Evolutionary conservation across 2,113 vertebrate genomes (phyloP), one percentile per base, ranked within the genome.

Genomic region (Gasterosteus aculeatus): DNA sequence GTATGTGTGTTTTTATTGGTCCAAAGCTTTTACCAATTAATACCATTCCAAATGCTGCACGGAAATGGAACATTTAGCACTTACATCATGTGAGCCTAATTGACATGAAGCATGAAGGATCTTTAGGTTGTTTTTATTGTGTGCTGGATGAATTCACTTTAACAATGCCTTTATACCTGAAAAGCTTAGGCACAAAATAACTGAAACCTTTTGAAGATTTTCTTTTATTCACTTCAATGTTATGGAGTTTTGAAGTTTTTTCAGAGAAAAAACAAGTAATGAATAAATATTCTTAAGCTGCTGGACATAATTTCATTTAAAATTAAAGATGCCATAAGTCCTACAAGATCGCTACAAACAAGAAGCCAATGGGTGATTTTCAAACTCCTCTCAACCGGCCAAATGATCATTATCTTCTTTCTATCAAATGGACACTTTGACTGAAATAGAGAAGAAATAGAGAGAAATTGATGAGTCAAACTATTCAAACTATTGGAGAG

Each of bases 401-500:
- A 14, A 39, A 3, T 57, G 47, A 46, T 66, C 72, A 47, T 39
- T 49, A n/a, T 31, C 19, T n/a, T 42, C 35, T 44, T 6, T 44
- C 9, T 9, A 63, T 15, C 6, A 72, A 72, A 67, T 38, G 7
- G 38, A 18, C 62, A 67, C 62, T 54, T 61, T 53, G 14, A 38
- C 46, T 62, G 35, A 67, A 78, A 49, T 7, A 19, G 51, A 16
- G 10, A 22, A 11, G 35, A 67, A 78, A 49, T 7, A 19, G 51
- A 16, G 10, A 22, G 11, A 44, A 51, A 18, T n/a, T 9, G 10
- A 44, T 60, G 19, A 26, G 35, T 53, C 76, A 60, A n/a, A n/a
- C n/a, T n/a, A n/a, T n/a, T 56, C 19, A 35, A 70, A 41, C 1
- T 7, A 41, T 47, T 38, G 47, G 26, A 49, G 16, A 58, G 22